Conservation (phyloP, 2,888 invertebrate species). For the Abscondita cerata region DNA sequence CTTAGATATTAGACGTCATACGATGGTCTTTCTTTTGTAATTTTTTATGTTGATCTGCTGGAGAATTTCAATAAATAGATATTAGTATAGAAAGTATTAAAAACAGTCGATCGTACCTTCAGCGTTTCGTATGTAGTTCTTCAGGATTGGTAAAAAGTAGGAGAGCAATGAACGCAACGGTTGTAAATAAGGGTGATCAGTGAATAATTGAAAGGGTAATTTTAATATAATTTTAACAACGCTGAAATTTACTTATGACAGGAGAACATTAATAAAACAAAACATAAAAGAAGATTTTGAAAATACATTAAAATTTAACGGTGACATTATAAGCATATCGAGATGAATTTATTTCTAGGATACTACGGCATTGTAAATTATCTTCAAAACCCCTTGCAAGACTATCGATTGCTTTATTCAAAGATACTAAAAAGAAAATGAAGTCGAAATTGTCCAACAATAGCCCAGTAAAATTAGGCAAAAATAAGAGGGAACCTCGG, state of each 20-base stretch:
- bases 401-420: conserved; percentile 91
- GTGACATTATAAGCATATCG: conserved; percentile 96
- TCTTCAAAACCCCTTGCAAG: conserved; percentile 88
- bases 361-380: conserved; percentile 87
- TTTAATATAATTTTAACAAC: conserved; percentile 86
- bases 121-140: conserved; percentile 87
- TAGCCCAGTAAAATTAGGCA: no score
- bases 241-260: conserved; percentile 69
- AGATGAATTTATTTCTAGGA: conserved; percentile 95
- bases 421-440: conserved; percentile 75
- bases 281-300: conserved; percentile 41
- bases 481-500: no score
- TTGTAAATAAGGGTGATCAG: conserved; percentile 63
- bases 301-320: conserved; percentile 61
- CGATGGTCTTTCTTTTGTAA: no score
- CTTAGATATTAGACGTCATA: no score
- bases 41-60: no score
- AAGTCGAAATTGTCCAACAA: no score
- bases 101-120: conserved; percentile 85
- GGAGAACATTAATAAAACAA: no score
- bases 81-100: conserved; percentile 58
- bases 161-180: conserved; percentile 71
- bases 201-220: conserved; percentile 64
- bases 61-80: no score
- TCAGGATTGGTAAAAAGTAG: conserved; percentile 77